Evolutionary conservation across 2,113 vertebrate species (phyloP).

Genomic region (Nibea coibor): DNA sequence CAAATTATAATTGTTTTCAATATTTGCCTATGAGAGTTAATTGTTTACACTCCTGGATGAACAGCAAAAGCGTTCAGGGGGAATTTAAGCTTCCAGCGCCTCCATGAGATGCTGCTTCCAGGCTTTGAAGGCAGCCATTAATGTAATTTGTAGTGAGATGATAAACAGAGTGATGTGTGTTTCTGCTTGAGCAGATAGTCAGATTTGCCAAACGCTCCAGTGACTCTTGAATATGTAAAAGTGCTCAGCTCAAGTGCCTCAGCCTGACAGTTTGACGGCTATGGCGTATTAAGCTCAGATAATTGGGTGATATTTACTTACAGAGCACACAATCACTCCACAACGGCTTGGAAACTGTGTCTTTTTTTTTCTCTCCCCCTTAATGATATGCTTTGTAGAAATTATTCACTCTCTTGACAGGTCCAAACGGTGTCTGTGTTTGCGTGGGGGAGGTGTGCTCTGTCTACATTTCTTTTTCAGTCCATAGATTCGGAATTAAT

Average conservation of each 20-base stretch:
- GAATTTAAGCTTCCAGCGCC: slow-evolving; percentile 49
- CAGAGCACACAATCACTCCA: slow-evolving; percentile 74
- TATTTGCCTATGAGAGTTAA: slow-evolving; percentile 32
- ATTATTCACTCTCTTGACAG: slow-evolving; percentile 71
- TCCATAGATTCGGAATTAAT: slow-evolving; percentile 12
- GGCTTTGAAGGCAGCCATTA: slow-evolving; percentile 78
- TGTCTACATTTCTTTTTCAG: slow-evolving; percentile 50
- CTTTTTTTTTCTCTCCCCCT: slow-evolving; percentile 36
- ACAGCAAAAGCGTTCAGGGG: slow-evolving; percentile 50
- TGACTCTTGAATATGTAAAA: slow-evolving; percentile 84
- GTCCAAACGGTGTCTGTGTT: slow-evolving; percentile 50
- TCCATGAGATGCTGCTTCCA: slow-evolving; percentile 46
- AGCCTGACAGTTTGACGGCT: slow-evolving; percentile 80
- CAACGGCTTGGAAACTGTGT: slow-evolving; percentile 58
- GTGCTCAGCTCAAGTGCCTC: slow-evolving; percentile 64
- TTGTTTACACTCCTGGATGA: slow-evolving; percentile 61
- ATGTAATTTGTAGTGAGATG: slow-evolving; percentile 83
- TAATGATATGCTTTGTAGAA: slow-evolving; percentile 74
- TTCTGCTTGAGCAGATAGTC: slow-evolving; percentile 83
- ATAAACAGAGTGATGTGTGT: slow-evolving; percentile 82
- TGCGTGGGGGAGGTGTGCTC: background rate
- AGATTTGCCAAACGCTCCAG: slow-evolving; percentile 82
- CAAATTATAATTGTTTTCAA: background rate
- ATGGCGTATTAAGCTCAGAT: slow-evolving; percentile 77
- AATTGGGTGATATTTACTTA: slow-evolving; percentile 83